Evolutionary conservation across 1,140 invertebrate species (phyloP).

Genomic region (Elymnias hypermnestra): DNA sequence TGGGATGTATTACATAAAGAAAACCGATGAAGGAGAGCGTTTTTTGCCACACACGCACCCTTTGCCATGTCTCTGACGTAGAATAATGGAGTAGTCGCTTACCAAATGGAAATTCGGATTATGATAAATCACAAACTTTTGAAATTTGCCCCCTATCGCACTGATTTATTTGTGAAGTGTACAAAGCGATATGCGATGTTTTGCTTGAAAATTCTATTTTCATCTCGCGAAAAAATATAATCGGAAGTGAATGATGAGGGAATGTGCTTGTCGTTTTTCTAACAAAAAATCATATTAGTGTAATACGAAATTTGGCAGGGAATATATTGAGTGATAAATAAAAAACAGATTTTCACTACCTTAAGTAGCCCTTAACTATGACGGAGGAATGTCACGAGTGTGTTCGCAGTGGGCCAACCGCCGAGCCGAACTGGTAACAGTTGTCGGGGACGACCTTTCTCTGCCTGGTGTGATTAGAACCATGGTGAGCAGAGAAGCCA

Average conservation of each 20-base stretch:
- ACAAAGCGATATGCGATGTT: constrained; percentile 50
- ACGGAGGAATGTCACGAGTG: too few relatives aligned
- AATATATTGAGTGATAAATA: too few relatives aligned
- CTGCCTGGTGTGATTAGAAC: too few relatives aligned
- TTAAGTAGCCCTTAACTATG: too few relatives aligned
- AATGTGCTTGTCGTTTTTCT: constrained; percentile 13
- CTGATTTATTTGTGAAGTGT: constrained; percentile 59
- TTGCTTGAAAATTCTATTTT: constrained; percentile 28
- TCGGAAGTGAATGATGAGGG: constrained; percentile 18
- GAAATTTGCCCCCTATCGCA: constrained; percentile 59
- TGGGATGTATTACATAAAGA: neutral
- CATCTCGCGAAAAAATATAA: constrained; percentile 10
- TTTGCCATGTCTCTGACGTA: constrained; percentile 62
- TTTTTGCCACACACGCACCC: constrained; percentile 62
- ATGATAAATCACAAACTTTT: constrained; percentile 74
- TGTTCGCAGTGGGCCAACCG: too few relatives aligned
- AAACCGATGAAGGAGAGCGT: neutral
- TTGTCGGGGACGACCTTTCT: too few relatives aligned
- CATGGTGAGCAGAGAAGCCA: too few relatives aligned
- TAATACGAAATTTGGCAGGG: neutral
- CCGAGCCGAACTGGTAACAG: too few relatives aligned
- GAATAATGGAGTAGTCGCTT: constrained; percentile 68
- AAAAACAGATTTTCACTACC: too few relatives aligned
- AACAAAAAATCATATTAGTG: neutral
- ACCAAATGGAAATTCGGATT: constrained; percentile 70